Evolutionary conservation across 2,797 vertebrate species (phyloP), one percentile per base, ranked within the genome.

Genomic region (Neopelma chrysocephalum): DNA sequence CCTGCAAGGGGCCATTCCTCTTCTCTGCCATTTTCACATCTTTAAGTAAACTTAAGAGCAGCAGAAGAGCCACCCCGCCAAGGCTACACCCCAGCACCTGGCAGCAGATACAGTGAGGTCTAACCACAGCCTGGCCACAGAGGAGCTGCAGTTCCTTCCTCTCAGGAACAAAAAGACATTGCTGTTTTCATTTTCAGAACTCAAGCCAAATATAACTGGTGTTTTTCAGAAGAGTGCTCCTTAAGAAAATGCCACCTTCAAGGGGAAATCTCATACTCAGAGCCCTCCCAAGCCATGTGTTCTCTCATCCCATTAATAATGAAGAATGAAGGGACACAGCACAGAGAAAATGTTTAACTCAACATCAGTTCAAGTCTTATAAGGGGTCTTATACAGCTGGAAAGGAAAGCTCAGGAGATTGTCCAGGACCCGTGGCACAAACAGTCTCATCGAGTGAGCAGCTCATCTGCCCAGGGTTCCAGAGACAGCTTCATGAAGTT

Each of bases 71-170:
- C 58, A 47, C 43, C n/a, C 36, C 0, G 0, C 23, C 42, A 92
- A 75, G 13, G 38, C 48, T 62, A 81, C 84, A 76, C 38, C 45
- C 34, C 3, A 65, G 57, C 89, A 92, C 72, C 61, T 57, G 72
- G 71, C 43, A 86, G 60, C 72, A 84, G 64, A 80, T 34, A 70
- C 3, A 0, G 23, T 6, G 4, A 81, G 82, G 69, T 34, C 70
- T 90, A 92, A 94, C 90, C 86, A 68, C 79, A 94, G 43, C 36
- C 73, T 34, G 19, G 50, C 73, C 87, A 61, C 82, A 89, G 31
- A 62, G 29, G 16, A 82, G 56, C 40, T 81, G 81, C 16, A 2
- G 72, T 82, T 84, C 64, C 82, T 94, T 94, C 90, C 83, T 66
- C 54, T 62, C 27, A 34, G 40, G 90, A 85, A 81, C n/a, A 65